These are phyloP conservation scores for Tor tambroides DNA, from an alignment of 2,113 vertebrate genomes.

Conservation along the genomic window DNA sequence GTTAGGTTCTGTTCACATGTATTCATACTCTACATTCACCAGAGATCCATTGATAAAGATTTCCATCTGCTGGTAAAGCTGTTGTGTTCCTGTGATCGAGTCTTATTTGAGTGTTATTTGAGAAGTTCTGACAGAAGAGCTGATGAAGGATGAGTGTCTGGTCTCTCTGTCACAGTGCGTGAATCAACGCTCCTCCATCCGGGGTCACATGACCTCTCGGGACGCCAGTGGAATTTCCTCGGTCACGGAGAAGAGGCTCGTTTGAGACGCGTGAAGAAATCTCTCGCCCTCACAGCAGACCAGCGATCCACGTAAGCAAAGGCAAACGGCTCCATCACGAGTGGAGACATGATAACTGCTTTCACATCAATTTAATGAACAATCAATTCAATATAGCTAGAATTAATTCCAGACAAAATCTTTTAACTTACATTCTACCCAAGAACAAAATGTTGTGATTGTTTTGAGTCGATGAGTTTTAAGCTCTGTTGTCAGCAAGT, in stretches of 20 bases:
- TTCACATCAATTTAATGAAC: neutral
- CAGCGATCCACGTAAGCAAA: neutral
- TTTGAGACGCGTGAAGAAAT: neutral
- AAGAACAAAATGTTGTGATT: neutral
- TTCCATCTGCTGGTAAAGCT: neutral
- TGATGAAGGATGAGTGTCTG: neutral
- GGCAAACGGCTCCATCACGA: neutral
- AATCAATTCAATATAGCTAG: neutral
- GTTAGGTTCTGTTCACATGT: neutral
- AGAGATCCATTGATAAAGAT: neutral
- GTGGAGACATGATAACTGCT: neutral
- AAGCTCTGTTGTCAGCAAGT: neutral
- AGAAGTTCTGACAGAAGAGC: neutral
- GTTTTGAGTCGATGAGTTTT: neutral
- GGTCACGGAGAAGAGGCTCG: neutral
- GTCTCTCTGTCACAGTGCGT: neutral
- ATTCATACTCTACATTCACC: neutral
- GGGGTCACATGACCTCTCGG: neutral
- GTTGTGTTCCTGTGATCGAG: neutral
- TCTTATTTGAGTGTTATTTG: neutral
- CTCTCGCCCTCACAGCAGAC: too few relatives aligned
- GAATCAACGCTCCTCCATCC: neutral
- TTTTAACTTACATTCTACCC: neutral
- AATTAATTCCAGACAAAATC: neutral
- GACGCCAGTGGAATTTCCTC: neutral